A percentile compares a stretch with the other conserved stretches of the same genome.
These are phyloP conservation scores for Diploscapter pachys DNA, from an alignment of 1,140 invertebrate genomes.

Conservation along the genomic window DNA sequence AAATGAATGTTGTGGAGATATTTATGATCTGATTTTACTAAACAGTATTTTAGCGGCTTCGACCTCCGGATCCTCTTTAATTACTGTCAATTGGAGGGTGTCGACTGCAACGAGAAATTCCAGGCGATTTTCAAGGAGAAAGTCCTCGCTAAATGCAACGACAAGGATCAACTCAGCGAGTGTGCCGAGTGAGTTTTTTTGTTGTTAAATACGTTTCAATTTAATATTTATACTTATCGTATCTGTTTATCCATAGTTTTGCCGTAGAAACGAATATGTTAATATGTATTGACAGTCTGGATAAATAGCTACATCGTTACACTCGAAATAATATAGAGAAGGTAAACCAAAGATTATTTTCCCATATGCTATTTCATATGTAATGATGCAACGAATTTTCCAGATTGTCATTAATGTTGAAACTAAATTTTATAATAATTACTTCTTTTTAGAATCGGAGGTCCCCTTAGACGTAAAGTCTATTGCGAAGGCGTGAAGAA, in stretches of 20 bases:
- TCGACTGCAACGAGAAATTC: constrained; percentile 5
- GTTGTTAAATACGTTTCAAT: not conserved
- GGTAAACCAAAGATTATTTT: too few species aligned
- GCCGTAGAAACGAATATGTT: too few species aligned
- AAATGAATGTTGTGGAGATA: too few species aligned
- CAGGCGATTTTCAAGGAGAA: constrained; percentile 14
- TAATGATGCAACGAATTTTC: too few species aligned
- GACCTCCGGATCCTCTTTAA: constrained; percentile 1
- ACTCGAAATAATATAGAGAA: too few species aligned
- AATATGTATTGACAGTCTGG: too few species aligned
- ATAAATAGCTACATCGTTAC: too few species aligned
- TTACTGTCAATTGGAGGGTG: not conserved
- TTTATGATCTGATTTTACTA: not conserved
- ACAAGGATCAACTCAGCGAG: not conserved
- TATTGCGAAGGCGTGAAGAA: constrained; percentile 27
- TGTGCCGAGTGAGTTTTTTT: constrained; percentile 15
- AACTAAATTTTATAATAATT: not conserved
- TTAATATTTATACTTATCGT: too few species aligned
- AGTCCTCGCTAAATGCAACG: constrained; percentile 18
- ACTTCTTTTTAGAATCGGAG: constrained; percentile 10
- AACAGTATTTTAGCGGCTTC: not conserved
- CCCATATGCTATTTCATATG: too few species aligned
- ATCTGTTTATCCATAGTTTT: too few species aligned
- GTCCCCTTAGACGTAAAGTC: constrained; percentile 15
- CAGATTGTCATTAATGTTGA: too few species aligned